phyloP scores from a whole-genome alignment of 2,888 invertebrate genomes.

The Agrypnus murinus region DNA sequence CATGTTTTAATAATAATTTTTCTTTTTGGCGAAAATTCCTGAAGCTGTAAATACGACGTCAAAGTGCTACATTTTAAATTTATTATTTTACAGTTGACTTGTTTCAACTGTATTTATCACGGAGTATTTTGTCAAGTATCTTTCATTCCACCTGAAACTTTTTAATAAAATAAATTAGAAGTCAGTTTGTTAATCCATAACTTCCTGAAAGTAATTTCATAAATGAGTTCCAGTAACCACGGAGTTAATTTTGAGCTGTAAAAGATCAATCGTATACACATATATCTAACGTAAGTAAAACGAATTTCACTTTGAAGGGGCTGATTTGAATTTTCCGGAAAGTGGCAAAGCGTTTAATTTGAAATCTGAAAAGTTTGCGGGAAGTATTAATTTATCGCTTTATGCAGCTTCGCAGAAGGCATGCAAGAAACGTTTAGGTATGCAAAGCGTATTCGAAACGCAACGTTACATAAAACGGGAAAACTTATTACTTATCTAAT shows the following conservation, averaged over 20 bases:
- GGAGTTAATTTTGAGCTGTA: conserved; percentile 19
- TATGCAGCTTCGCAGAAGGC: conserved; percentile 29
- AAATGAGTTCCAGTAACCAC: background rate
- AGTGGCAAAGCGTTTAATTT: conserved; percentile 61
- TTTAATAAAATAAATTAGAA: too few relatives aligned
- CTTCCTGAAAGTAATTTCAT: background rate
- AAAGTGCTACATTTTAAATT: too few relatives aligned
- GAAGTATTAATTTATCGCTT: conserved; percentile 40
- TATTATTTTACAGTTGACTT: too few relatives aligned
- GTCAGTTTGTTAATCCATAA: too few relatives aligned
- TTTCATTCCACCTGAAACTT: too few relatives aligned
- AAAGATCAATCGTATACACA: conserved; percentile 28
- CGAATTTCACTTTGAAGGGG: conserved; percentile 41
- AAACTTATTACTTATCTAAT: conserved; percentile 38
- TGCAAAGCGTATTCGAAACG: conserved; percentile 10
- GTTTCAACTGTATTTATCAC: too few relatives aligned
- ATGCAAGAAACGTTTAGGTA: conserved; percentile 2
- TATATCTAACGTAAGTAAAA: conserved; percentile 27
- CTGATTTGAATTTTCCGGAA: conserved; percentile 57
- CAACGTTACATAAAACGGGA: conserved; percentile 10
- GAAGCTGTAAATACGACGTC: too few relatives aligned
- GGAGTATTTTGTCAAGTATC: too few relatives aligned
- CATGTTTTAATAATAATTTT: too few relatives aligned
- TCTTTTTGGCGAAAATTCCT: too few relatives aligned
- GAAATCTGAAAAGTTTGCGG: conserved; percentile 59